A percentile compares a stretch with the other conserved stretches of the same genome.
These are phyloP conservation scores for Chironomus tepperi DNA, from an alignment of 1,140 invertebrate genomes.

Conservation along the genomic window DNA sequence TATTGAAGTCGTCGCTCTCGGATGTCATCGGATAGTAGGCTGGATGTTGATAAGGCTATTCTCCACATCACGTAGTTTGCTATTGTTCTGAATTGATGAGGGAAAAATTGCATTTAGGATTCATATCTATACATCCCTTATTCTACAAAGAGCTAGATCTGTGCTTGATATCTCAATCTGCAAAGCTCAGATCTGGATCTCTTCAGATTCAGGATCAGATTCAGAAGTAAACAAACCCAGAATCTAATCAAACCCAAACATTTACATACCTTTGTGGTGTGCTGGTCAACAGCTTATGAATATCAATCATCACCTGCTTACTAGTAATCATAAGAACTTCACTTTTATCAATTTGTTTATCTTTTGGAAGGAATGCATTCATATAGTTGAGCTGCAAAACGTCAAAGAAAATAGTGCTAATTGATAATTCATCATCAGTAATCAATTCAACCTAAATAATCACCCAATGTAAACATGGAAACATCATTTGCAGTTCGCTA, in stretches of 20 bases:
- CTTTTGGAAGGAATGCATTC: background rate
- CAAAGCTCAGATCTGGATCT: too few relatives aligned
- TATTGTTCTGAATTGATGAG: conserved; percentile 43
- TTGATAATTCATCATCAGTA: background rate
- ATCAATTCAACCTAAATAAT: background rate
- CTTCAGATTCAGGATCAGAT: too few relatives aligned
- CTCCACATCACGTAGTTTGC: background rate
- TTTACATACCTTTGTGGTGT: conserved; percentile 45
- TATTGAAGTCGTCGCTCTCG: background rate
- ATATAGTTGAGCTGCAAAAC: conserved; percentile 26
- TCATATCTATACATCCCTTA: too few relatives aligned
- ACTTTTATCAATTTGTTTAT: conserved; percentile 1
- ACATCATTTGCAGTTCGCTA: background rate
- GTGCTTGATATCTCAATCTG: too few relatives aligned
- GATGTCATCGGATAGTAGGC: background rate
- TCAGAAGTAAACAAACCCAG: too few relatives aligned
- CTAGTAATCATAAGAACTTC: conserved; percentile 3
- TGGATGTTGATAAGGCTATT: too few relatives aligned
- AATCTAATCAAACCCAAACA: too few relatives aligned
- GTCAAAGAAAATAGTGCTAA: conserved; percentile 26
- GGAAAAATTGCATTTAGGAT: too few relatives aligned
- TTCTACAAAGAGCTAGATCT: too few relatives aligned
- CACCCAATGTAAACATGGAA: background rate
- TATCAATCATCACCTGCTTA: background rate
- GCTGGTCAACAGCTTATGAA: conserved; percentile 40